Evolutionary conservation across 2,797 vertebrate genomes (phyloP), one percentile per base, ranked within the genome.

Genomic region (Sebastes iracundus): DNA sequence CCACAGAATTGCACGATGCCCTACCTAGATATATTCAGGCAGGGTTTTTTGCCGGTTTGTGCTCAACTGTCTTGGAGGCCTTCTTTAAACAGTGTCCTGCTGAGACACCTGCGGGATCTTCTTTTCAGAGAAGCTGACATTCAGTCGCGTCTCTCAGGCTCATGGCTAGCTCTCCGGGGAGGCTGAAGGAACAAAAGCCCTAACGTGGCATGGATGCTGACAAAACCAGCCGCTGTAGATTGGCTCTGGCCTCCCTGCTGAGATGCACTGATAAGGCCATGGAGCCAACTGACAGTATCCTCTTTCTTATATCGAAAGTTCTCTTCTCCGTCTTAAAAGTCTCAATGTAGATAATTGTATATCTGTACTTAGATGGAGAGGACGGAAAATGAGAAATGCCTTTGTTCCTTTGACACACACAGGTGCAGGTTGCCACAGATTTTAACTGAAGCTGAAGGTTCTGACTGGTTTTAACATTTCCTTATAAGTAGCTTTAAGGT

Each of bases 51-150:
- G 38, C 64, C 35, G 71, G 67, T 90, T 81, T 79, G 72, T 73
- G 66, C 79, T 82, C n/a, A 23, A 46, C 59, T 77, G 64, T 81
- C 80, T 80, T 46, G 60, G 32, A 85, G 87, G 63, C 70, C 72
- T 69, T 74, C 79, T 90, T 90, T 78, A 75, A 87, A 86, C 81
- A 67, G 77, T 49, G 69, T 86, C 91, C 88, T 76, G 77, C 83
- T 86, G 87, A 88, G 84, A 88, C 68, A 88, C 82, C 90, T 65
- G 81, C 46, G 18, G 84, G 87, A 71, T 64, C 80, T 79, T 83
- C 75, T 74, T 87, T 86, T 91, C 83, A 77, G 69, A 81, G 80
- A 76, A 46, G 75, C 83, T 85, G 83, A 89, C 90, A 90, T 90
- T 88, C 89, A 89, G 84, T 58, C 33, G 18, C 20, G 14, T 85